Percentiles rank a stretch among this genome's conserved stretches.
Conservation (phyloP, 1,140 invertebrate genomes). For the Heliconius eleuchia region DNA sequence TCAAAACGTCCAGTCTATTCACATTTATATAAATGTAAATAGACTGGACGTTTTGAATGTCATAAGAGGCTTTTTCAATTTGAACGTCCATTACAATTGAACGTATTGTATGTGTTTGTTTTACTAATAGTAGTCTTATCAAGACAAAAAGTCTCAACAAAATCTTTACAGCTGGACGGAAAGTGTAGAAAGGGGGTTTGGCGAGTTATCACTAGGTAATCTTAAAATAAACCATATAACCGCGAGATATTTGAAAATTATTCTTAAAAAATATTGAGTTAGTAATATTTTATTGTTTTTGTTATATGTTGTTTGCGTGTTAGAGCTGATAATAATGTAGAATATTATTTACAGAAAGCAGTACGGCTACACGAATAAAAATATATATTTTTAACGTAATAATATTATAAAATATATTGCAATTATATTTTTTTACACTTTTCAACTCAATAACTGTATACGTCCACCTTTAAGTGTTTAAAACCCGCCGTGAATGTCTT, state of each 20-base stretch:
- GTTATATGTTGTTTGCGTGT: background rate
- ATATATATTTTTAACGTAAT: no score
- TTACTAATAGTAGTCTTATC: background rate
- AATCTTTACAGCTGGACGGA: background rate
- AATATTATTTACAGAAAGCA: background rate
- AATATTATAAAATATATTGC: no score
- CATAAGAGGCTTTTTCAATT: background rate
- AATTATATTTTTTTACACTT: no score
- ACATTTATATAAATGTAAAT: slow-evolving; percentile 8
- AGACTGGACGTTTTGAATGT: background rate
- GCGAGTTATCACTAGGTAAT: background rate
- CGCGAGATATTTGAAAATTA: no score
- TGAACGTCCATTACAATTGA: background rate
- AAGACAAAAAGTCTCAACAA: background rate
- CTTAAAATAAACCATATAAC: no score
- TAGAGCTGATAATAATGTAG: background rate
- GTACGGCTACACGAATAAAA: no score
- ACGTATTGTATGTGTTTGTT: background rate
- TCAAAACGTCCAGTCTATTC: background rate
- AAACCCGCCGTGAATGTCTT: background rate
- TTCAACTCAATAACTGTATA: background rate
- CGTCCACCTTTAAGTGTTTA: background rate
- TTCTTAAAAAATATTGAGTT: background rate
- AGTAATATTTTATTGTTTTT: background rate
- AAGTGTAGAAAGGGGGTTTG: background rate